Percentiles rank a stretch among this genome's conserved stretches.
phyloP scores from a whole-genome alignment of 92 coral and sea anemone genomes.

The Chrysogorgia sp. region DNA sequence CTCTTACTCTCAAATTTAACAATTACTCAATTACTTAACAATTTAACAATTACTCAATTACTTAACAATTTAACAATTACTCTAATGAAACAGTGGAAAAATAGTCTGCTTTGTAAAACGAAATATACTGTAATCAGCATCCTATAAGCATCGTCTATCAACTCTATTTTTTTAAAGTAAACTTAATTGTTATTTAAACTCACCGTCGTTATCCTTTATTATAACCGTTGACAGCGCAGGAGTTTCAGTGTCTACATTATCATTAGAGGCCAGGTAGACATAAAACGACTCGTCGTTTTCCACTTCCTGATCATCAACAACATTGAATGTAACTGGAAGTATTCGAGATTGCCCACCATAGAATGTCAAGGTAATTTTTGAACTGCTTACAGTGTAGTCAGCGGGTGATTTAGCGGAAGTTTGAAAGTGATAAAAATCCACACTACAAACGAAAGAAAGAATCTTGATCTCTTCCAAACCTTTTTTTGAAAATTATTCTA shows the following conservation, averaged over 20 bases:
- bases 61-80: too few relatives aligned
- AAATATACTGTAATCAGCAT: too few relatives aligned
- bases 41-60: too few relatives aligned
- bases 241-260: neutral
- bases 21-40: too few relatives aligned
- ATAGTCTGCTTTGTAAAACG: too few relatives aligned
- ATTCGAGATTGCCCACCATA: slow-evolving; percentile 27
- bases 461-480: too few relatives aligned
- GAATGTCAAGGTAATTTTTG: slow-evolving; percentile 1
- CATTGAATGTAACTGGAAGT: slow-evolving; percentile 4
- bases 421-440: slow-evolving; percentile 22
- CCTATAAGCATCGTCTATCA: too few relatives aligned
- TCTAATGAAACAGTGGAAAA: too few relatives aligned
- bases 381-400: neutral
- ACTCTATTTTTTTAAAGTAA: too few relatives aligned
- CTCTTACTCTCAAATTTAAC: too few relatives aligned
- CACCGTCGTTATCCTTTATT: slow-evolving; percentile 34
- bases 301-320: slow-evolving; percentile 19
- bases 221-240: neutral
- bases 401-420: slow-evolving; percentile 11
- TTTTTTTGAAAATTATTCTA: too few relatives aligned
- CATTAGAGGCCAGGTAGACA: slow-evolving; percentile 14
- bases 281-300: slow-evolving; percentile 21
- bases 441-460: neutral
- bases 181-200: neutral